Evolutionary conservation across 2,113 vertebrate genomes (phyloP).

Genomic region (Nyctibius bracteatus): DNA sequence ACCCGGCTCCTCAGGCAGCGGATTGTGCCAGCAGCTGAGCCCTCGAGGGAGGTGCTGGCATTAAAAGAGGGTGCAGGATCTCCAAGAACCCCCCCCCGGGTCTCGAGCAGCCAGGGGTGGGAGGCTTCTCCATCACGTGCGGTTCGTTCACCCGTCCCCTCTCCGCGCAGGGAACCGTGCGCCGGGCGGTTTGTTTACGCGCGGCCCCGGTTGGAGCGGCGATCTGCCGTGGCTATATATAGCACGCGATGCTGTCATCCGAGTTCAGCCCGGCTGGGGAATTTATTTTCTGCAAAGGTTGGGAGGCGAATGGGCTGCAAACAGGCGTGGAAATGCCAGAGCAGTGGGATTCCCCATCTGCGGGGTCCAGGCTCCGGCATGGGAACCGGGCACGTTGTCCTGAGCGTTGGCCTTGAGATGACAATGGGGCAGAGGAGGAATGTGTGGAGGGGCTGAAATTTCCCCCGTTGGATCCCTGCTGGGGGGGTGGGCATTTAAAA

Average conservation of each 20-base stretch:
- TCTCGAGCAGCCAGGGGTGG: background rate
- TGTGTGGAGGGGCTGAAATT: background rate
- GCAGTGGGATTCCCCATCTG: background rate
- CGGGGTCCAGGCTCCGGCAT: fast-evolving
- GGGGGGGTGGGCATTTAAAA: background rate
- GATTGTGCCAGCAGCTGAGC: background rate
- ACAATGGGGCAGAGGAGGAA: background rate
- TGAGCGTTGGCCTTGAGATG: background rate
- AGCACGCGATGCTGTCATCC: slow-evolving; percentile 45
- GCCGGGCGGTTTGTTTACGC: slow-evolving; percentile 10
- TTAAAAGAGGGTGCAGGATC: background rate
- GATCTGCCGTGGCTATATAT: slow-evolving; percentile 38
- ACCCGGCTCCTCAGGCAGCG: background rate
- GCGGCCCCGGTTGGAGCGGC: slow-evolving; percentile 17
- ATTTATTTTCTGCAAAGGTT: slow-evolving; percentile 45
- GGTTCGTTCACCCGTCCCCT: background rate
- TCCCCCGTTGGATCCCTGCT: background rate
- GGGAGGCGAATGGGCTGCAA: background rate
- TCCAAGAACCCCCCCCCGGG: background rate
- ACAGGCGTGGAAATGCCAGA: background rate
- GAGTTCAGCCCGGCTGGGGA: slow-evolving; percentile 46
- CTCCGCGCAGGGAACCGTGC: background rate
- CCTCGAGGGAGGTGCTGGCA: background rate
- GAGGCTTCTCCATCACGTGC: background rate
- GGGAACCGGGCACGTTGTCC: background rate